Percentiles rank a stretch among this genome's conserved stretches.
phyloP scores from a whole-genome alignment of 92 coral and sea anemone species.

The Galaxea fascicularis region DNA sequence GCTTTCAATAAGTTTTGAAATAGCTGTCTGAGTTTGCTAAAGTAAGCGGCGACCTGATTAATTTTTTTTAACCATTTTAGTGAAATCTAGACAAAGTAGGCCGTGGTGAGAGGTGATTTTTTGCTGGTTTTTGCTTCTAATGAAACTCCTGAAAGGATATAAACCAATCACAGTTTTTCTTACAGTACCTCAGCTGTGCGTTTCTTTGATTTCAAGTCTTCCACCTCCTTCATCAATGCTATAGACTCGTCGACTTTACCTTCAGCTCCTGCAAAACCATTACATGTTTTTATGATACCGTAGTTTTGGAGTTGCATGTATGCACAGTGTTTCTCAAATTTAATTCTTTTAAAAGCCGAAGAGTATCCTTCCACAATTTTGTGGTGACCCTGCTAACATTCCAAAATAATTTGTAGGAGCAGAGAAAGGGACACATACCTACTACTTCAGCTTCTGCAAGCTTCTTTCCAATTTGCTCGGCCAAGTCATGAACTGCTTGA shows the following conservation, averaged over 20 bases:
- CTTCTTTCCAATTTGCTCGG: conserved; percentile 96
- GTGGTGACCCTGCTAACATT: background rate
- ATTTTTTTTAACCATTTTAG: too few relatives aligned
- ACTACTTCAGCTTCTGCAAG: conserved; percentile 95
- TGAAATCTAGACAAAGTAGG: too few relatives aligned
- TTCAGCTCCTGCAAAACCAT: conserved; percentile 82
- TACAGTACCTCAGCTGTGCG: conserved; percentile 91
- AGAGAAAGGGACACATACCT: conserved; percentile 54
- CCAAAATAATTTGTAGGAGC: too few relatives aligned
- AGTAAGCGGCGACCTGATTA: too few relatives aligned
- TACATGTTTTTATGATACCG: too few relatives aligned
- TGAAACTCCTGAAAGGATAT: too few relatives aligned
- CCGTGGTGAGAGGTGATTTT: too few relatives aligned
- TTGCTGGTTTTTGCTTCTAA: too few relatives aligned
- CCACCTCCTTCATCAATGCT: conserved; percentile 91
- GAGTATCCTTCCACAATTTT: background rate
- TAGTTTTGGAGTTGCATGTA: too few relatives aligned
- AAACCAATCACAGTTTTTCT: background rate
- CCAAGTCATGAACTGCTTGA: conserved; percentile 91
- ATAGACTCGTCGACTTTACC: conserved; percentile 98
- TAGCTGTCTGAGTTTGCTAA: too few relatives aligned
- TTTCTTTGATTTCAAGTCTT: conserved; percentile 84
- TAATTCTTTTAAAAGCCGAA: background rate
- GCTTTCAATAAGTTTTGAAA: too few relatives aligned
- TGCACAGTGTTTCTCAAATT: too few relatives aligned